phyloP scores from a whole-genome alignment of 2,113 vertebrate species.

The Brienomyrus brachyistius region DNA sequence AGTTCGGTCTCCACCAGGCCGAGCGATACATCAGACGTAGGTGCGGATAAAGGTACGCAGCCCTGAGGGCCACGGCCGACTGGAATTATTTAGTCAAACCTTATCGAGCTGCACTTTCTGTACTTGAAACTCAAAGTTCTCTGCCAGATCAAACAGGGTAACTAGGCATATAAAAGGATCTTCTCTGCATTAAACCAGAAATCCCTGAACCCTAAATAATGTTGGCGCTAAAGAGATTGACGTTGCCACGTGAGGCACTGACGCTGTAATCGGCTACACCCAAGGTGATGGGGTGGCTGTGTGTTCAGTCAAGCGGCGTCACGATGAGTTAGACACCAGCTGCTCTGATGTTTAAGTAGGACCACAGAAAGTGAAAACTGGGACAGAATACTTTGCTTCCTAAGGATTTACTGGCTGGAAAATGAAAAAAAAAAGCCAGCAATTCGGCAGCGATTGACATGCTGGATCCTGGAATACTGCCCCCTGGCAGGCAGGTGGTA shows the following conservation, averaged over 20 bases:
- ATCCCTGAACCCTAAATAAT: not conserved
- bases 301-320: not conserved
- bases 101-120: not conserved
- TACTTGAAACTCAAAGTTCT: not conserved
- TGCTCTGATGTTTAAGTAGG: slow-evolving; percentile 6
- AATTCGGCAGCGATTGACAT: not conserved
- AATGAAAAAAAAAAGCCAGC: not conserved
- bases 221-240: not conserved
- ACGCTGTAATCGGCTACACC: not conserved
- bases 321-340: not conserved
- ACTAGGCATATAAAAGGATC: not conserved
- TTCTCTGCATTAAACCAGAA: not conserved
- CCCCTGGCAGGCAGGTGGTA: not conserved
- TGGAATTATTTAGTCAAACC: slow-evolving; percentile 5
- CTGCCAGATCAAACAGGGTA: not conserved
- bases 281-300: not conserved
- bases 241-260: not conserved
- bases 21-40: not conserved
- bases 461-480: not conserved
- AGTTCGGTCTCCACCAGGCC: not conserved
- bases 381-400: slow-evolving; percentile 6
- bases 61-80: not conserved
- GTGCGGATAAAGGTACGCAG: not conserved
- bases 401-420: not conserved
- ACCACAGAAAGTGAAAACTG: slow-evolving; percentile 2